phyloP scores from a whole-genome alignment of 1,140 invertebrate species.

The Agraylea sexmaculata region DNA sequence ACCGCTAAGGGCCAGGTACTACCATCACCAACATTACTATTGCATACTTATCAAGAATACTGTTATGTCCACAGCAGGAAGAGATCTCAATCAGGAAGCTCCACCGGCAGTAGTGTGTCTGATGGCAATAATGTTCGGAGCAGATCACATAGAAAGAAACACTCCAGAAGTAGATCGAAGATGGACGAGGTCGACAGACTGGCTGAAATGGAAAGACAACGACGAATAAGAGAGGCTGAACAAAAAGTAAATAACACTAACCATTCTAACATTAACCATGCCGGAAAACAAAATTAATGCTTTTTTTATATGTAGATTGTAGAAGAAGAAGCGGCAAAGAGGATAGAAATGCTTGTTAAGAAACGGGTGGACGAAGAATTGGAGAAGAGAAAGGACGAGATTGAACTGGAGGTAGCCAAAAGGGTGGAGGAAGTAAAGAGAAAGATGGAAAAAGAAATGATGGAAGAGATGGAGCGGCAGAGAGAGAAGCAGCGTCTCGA shows the following conservation, averaged over 20 bases:
- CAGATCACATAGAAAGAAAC: conserved; percentile 50
- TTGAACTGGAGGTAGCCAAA: conserved; percentile 84
- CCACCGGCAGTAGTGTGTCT: conserved; percentile 56
- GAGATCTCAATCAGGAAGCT: conserved; percentile 61
- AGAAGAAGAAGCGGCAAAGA: conserved; percentile 88
- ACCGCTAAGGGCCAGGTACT: neutral
- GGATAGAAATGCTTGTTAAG: conserved; percentile 88
- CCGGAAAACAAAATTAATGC: no score
- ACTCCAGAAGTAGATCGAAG: conserved; percentile 59
- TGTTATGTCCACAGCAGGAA: conserved; percentile 51
- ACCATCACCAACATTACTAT: neutral
- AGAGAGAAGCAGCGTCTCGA: conserved; percentile 81
- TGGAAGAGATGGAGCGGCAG: conserved; percentile 85
- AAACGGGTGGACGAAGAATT: conserved; percentile 89
- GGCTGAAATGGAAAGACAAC: conserved; percentile 85
- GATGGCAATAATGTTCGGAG: conserved; percentile 57
- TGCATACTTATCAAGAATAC: neutral
- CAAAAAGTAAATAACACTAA: no score
- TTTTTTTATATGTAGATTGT: conserved; percentile 49
- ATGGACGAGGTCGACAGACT: conserved; percentile 85
- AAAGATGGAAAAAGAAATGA: conserved; percentile 92
- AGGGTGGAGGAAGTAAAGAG: conserved; percentile 89
- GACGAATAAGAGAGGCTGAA: conserved; percentile 73
- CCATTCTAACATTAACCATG: no score
- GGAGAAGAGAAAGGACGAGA: conserved; percentile 89